These are phyloP conservation scores for Miltochrista miniata DNA, from an alignment of 2,888 invertebrate species.

Conservation along the genomic window DNA sequence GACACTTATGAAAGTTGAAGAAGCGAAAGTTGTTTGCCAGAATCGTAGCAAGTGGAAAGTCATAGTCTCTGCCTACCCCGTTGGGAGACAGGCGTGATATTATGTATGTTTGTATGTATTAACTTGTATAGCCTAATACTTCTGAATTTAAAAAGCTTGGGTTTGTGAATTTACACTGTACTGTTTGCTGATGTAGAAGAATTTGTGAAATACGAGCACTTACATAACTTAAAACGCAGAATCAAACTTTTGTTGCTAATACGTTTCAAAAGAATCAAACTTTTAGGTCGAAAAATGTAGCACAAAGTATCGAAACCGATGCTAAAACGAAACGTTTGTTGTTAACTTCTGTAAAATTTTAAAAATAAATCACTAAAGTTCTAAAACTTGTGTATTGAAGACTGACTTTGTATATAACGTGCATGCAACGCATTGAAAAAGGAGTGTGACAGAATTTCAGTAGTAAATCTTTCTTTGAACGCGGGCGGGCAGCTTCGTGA, in stretches of 20 bases:
- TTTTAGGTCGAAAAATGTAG: slow-evolving; percentile 22
- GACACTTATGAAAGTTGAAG: no score
- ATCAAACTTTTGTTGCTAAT: not conserved
- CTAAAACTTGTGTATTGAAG: slow-evolving; percentile 28
- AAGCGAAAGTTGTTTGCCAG: no score
- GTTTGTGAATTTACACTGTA: no score
- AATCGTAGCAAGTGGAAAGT: no score
- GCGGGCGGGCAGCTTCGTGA: slow-evolving; percentile 30
- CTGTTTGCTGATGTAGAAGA: no score
- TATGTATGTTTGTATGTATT: no score
- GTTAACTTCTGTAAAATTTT: slow-evolving; percentile 46
- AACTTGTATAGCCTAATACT: no score
- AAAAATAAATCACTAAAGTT: slow-evolving; percentile 55
- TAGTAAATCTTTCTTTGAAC: slow-evolving; percentile 57
- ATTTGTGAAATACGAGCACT: no score
- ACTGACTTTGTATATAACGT: slow-evolving; percentile 25
- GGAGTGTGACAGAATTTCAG: slow-evolving; percentile 62
- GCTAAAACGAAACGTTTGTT: slow-evolving; percentile 35
- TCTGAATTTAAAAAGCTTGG: no score
- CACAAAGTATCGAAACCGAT: slow-evolving; percentile 19
- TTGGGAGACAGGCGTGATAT: no score
- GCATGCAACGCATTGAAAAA: slow-evolving; percentile 36
- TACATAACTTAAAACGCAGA: no score
- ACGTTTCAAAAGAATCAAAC: slow-evolving; percentile 23
- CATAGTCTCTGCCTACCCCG: no score